Evolutionary conservation across 1,140 invertebrate genomes (phyloP), one percentile per base, ranked within the genome.

Genomic region (Grapholita molesta): DNA sequence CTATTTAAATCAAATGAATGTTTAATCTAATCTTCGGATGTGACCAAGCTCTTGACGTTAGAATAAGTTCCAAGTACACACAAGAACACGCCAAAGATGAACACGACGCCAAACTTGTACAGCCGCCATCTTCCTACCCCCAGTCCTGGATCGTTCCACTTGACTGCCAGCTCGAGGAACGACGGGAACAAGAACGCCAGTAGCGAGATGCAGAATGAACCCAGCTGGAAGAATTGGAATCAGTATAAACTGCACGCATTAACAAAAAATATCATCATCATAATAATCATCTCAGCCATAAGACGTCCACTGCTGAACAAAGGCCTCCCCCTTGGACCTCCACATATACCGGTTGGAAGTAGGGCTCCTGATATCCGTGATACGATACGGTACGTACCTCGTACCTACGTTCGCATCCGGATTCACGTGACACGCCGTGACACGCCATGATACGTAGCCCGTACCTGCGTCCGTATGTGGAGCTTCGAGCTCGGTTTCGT

Each of bases 121-220:
- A 95, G 76, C 15, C 87, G 85, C 94, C 95, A 95, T 48, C 93
- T 91, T 35, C 76, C 93, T 24, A 71, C 80, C 0, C 94, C 94
- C 4, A 94, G 80, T 0, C 94, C 94, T 11, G 94, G 92, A 12
- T 93, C 92, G 57, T 95, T 93, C 93, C 95, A 95, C 1, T 94
- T 91, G 0, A 95, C 94, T 0, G 96, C 92, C 2, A 97, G 88
- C 75, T 98, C 96, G 69, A 98, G 96, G 11, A 97, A 76, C 0
- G 97, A 96, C 0, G 97, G 97, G 79, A 97, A 96, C 83, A 98
- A 96, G 3, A 98, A 93, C 0, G 97, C 97, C 30, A 98, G 93
- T 9, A 96, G 95, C 5, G 96, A 96, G 9, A 97, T 93, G 64
- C 95, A 96, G 23, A 98, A 94, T 7, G 92, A 88, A 18, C 88